Percentiles rank a stretch among this genome's conserved stretches.
These are phyloP conservation scores for Drosophila paranaensis DNA, from an alignment of 2,888 invertebrate species.

Conservation along the genomic window DNA sequence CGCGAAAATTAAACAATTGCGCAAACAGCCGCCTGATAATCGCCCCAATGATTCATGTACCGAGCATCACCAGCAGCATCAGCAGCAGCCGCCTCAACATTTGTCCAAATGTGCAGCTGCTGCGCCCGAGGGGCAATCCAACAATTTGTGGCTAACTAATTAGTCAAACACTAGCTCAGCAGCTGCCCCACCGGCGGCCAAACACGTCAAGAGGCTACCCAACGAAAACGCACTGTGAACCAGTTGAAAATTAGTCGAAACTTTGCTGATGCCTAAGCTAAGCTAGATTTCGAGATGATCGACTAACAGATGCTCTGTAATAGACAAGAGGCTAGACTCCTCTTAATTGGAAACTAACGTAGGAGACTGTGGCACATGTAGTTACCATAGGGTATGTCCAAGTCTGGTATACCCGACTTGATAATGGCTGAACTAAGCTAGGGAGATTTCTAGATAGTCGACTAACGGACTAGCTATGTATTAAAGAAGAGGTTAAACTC, in stretches of 20 bases:
- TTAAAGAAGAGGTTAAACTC: no score
- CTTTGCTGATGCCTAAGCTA: slow-evolving; percentile 42
- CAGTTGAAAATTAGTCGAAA: slow-evolving; percentile 21
- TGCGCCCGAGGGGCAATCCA: slow-evolving; percentile 24
- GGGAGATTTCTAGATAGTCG: no score
- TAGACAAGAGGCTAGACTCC: no score
- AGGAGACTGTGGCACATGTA: no score
- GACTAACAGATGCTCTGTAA: background rate
- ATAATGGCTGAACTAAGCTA: no score
- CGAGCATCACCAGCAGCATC: slow-evolving; percentile 28
- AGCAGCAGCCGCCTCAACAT: slow-evolving; percentile 17
- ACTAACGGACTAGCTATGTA: no score
- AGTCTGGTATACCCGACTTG: no score
- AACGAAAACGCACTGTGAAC: slow-evolving; percentile 26
- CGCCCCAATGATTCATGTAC: slow-evolving; percentile 71
- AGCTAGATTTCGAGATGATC: background rate
- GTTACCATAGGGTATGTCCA: no score
- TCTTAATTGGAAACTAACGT: no score
- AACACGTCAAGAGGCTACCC: slow-evolving; percentile 38
- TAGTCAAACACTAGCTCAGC: slow-evolving; percentile 32
- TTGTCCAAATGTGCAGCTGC: slow-evolving; percentile 57
- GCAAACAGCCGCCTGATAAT: slow-evolving; percentile 74
- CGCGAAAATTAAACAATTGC: slow-evolving; percentile 81
- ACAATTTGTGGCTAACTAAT: slow-evolving; percentile 59
- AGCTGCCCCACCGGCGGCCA: slow-evolving; percentile 24